These are phyloP conservation scores for Cacoxenus indagator DNA, from an alignment of 2,888 invertebrate genomes.

Conservation along the genomic window DNA sequence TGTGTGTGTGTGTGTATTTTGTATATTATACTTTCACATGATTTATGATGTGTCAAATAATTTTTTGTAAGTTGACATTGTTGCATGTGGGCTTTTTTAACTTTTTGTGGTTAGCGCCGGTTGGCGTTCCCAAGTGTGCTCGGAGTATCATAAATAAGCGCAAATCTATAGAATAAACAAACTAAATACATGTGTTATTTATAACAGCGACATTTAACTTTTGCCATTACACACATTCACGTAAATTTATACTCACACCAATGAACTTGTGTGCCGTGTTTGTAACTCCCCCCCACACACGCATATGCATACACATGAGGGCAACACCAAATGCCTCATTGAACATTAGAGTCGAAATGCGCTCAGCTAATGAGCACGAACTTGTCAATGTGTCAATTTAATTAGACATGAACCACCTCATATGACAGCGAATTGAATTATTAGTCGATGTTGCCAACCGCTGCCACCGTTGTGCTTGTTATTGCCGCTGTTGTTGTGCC, in stretches of 20 bases:
- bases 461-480: slow-evolving; percentile 5
- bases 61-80: slow-evolving; percentile 32
- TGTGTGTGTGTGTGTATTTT: neutral
- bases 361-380: slow-evolving; percentile 59
- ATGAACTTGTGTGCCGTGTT: slow-evolving; percentile 25
- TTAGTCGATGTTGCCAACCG: slow-evolving; percentile 46
- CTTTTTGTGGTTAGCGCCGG: neutral
- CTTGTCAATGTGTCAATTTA: slow-evolving; percentile 67
- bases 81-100: neutral
- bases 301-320: slow-evolving; percentile 22
- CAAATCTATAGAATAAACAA: slow-evolving; percentile 64
- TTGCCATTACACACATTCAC: slow-evolving; percentile 26
- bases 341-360: slow-evolving; percentile 22
- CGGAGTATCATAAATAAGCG: slow-evolving; percentile 56
- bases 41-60: slow-evolving; percentile 62
- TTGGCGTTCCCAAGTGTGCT: neutral
- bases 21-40: slow-evolving; percentile 39
- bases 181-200: slow-evolving; percentile 53
- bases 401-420: slow-evolving; percentile 61
- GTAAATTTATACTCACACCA: slow-evolving; percentile 15
- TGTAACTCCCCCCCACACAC: neutral
- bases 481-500: slow-evolving; percentile 23
- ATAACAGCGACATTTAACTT: slow-evolving; percentile 38
- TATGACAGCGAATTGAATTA: slow-evolving; percentile 64
- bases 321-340: slow-evolving; percentile 25